Percentiles rank a stretch among this genome's conserved stretches.
These are phyloP conservation scores for Gobio occitaniae DNA, from an alignment of 2,797 vertebrate species.

Conservation along the genomic window DNA sequence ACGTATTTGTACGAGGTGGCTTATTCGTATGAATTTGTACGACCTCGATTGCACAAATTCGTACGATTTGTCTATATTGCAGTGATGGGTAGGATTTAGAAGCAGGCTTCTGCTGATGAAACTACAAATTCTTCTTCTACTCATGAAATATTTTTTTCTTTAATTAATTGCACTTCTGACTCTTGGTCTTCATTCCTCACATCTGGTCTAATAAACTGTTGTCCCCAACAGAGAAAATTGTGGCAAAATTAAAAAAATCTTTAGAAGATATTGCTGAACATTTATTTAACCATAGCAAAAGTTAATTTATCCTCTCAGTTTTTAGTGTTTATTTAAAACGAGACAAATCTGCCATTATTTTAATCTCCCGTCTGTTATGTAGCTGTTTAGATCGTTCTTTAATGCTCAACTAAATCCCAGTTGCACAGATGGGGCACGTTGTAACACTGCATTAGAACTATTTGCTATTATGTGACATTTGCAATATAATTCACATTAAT, in stretches of 20 bases:
- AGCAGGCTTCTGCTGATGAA: no score
- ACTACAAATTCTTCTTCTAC: no score
- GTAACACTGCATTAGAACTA: not conserved
- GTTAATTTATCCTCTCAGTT: not conserved
- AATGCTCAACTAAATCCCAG: not conserved
- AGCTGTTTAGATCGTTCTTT: not conserved
- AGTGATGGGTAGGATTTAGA: no score
- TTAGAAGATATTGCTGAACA: not conserved
- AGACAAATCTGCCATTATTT: not conserved
- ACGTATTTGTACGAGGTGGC: no score
- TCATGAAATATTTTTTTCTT: no score
- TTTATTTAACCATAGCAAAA: not conserved
- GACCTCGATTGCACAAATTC: no score
- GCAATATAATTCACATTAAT: not conserved
- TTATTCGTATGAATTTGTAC: no score
- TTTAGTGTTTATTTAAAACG: not conserved
- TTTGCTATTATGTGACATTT: not conserved
- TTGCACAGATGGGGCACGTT: not conserved
- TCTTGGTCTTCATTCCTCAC: no score
- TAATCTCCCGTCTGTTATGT: not conserved
- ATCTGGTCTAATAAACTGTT: no score
- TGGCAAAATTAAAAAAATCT: not conserved
- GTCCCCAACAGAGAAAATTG: not conserved
- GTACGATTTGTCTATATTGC: no score
- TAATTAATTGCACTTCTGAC: no score